Percentiles rank a stretch among this genome's conserved stretches.
phyloP scores from a whole-genome alignment of 92 coral and sea anemone species.

The Palythoa grandis region DNA sequence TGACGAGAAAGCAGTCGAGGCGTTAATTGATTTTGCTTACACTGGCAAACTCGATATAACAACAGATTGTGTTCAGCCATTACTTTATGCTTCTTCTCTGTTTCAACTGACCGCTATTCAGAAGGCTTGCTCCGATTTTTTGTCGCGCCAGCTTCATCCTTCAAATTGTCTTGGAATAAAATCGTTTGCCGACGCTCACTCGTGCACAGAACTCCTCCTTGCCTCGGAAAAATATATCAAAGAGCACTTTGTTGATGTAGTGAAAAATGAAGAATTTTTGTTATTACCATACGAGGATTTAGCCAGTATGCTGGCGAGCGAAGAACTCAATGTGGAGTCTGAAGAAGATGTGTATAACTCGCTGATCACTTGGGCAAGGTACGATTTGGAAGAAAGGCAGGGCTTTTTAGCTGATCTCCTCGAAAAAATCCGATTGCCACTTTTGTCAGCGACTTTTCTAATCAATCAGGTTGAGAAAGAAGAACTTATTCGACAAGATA shows the following conservation, averaged over 20 bases:
- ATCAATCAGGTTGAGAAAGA: constrained; percentile 93
- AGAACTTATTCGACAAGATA: constrained; percentile 84
- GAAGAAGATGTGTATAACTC: constrained; percentile 91
- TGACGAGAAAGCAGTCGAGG: constrained; percentile 65
- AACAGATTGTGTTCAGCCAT: constrained; percentile 72
- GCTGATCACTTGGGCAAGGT: constrained; percentile 82
- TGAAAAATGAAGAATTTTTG: constrained; percentile 81
- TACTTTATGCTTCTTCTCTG: constrained; percentile 74
- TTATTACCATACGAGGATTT: constrained; percentile 74
- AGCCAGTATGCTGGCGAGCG: constrained; percentile 70
- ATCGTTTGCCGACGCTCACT: constrained; percentile 79
- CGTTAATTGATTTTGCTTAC: constrained; percentile 80
- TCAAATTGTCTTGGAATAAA: constrained; percentile 88
- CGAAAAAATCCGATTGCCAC: constrained; percentile 77
- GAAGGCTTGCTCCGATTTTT: constrained; percentile 86
- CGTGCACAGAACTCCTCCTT: constrained; percentile 62
- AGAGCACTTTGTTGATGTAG: constrained; percentile 85
- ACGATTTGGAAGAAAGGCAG: constrained; percentile 74
- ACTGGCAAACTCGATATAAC: constrained; percentile 86
- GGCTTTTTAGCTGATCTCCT: constrained; percentile 74
- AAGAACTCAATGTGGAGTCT: constrained; percentile 78
- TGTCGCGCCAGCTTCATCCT: constrained; percentile 80
- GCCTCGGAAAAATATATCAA: constrained; percentile 77
- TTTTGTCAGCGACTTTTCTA: constrained; percentile 80
- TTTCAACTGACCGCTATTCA: constrained; percentile 81